Base-by-base conservation (phyloP, 2,113 vertebrate genomes). In the Rutilus rutilus region DNA sequence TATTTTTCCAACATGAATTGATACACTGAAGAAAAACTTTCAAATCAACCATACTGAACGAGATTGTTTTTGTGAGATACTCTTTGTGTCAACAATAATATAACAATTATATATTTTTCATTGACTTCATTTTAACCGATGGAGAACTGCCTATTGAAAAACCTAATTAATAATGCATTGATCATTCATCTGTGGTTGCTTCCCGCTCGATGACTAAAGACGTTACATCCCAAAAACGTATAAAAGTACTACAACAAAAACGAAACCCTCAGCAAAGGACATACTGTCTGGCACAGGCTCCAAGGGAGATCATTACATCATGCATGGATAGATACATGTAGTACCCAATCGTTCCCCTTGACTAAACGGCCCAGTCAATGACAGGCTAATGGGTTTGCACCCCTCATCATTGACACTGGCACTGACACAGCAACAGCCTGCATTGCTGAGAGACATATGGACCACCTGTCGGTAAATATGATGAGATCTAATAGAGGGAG, bases 391-490 rank as follows among this genome's bases (percentile, higher is more conserved):
- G 79, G 65, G 25, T 10, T 50, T 30, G 64, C 8, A 14, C 17
- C 78, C 84, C 30, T 78, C 60, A 64, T 78, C 62, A 75, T 57
- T 57, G 84, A 78, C 74, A 78, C 75, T 30, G 45, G 60, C 60
- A 39, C 60, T 5, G 62, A 15, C 45, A 25, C 62, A 77, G 73
- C 57, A 85, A 64, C 57, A 77, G 59, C 83, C 59, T 36, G 36
- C 42, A 27, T 36, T 9, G 30, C 52, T 59, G 33, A 88, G 86
- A 91, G 60, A 87, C 78, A 87, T 83, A 79, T 42, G 78, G 88
- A 86, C 91, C 92, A 85, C 92, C 91, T 89, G 91, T 88, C 85
- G 91, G 47, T 87, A 79, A 88, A 91, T 33, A 82, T 90, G 90
- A 90, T 89, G 87, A 89, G 64, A 30, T 25, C 65, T 80, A 80